These are phyloP conservation scores for Dendrocopos noguchii DNA, from an alignment of 2,113 vertebrate genomes.

Conservation along the genomic window DNA sequence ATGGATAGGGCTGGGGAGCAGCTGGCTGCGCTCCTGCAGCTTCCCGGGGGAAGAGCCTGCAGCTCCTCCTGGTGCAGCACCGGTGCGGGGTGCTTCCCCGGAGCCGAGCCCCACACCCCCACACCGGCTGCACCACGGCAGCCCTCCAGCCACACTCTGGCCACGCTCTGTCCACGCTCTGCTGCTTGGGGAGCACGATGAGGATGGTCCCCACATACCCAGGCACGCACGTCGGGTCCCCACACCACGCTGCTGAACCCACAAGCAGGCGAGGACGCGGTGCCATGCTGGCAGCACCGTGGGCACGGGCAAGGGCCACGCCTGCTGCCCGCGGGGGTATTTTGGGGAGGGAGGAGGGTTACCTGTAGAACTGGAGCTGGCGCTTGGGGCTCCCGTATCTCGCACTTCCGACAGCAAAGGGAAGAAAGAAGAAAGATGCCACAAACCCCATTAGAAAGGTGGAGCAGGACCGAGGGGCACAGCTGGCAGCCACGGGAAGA, in stretches of 20 bases:
- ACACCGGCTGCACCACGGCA: neutral
- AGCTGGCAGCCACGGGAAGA: neutral
- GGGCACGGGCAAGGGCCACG: neutral
- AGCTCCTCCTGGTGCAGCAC: neutral
- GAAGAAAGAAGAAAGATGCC: slow-evolving; percentile 75
- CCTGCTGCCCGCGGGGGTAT: neutral
- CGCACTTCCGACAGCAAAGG: slow-evolving; percentile 86
- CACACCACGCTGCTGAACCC: fast-evolving
- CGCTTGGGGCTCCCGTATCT: slow-evolving; percentile 99
- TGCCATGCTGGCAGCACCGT: neutral
- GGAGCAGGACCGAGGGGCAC: neutral
- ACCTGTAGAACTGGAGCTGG: slow-evolving; percentile 99
- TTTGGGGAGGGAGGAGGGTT: slow-evolving; percentile 60
- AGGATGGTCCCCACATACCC: fast-evolving
- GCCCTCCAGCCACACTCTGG: fast-evolving
- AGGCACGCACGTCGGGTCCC: neutral
- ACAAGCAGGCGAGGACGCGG: fast-evolving
- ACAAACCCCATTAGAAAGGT: slow-evolving; percentile 54
- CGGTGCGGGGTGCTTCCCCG: fast-evolving
- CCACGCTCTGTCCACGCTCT: neutral
- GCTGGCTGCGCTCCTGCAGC: slow-evolving; percentile 25
- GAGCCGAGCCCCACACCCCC: neutral
- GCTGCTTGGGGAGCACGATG: fast-evolving
- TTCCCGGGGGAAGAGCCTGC: neutral
- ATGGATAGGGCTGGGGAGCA: neutral